Evolutionary conservation across 2,113 vertebrate species (phyloP).

Genomic region (Caretta caretta): DNA sequence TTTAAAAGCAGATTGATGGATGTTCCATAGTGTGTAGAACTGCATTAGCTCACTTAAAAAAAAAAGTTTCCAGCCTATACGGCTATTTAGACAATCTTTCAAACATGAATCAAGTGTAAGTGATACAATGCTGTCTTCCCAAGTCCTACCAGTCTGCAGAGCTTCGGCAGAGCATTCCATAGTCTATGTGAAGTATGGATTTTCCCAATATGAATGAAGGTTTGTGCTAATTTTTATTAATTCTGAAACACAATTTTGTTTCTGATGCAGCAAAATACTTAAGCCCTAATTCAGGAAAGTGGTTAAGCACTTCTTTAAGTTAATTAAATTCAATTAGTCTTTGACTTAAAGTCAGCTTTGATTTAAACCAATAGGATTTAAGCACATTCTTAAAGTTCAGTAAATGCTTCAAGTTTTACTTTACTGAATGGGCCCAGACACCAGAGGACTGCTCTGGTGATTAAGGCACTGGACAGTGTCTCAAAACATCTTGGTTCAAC

Average conservation of each 20-base stretch:
- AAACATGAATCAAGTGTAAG: background rate
- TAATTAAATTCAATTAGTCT: background rate
- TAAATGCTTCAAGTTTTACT: background rate
- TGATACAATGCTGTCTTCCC: background rate
- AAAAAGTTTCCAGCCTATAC: constrained; percentile 4
- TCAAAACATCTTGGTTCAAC: background rate
- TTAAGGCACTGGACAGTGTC: background rate
- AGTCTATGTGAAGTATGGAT: background rate
- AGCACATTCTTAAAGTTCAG: background rate
- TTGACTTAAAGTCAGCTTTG: background rate
- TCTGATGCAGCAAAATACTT: background rate
- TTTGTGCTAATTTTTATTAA: background rate
- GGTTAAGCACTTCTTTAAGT: background rate
- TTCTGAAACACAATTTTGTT: background rate
- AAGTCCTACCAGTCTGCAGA: background rate
- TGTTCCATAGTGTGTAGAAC: background rate
- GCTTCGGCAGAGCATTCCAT: background rate
- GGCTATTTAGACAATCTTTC: constrained; percentile 37
- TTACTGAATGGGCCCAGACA: background rate
- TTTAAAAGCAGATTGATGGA: background rate
- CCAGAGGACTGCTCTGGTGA: background rate
- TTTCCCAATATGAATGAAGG: background rate
- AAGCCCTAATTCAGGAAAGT: background rate
- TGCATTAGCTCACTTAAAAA: background rate
- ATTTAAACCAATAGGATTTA: background rate